These are phyloP conservation scores for Copsychus sechellarum DNA, from an alignment of 2,113 vertebrate species.

Conservation along the genomic window DNA sequence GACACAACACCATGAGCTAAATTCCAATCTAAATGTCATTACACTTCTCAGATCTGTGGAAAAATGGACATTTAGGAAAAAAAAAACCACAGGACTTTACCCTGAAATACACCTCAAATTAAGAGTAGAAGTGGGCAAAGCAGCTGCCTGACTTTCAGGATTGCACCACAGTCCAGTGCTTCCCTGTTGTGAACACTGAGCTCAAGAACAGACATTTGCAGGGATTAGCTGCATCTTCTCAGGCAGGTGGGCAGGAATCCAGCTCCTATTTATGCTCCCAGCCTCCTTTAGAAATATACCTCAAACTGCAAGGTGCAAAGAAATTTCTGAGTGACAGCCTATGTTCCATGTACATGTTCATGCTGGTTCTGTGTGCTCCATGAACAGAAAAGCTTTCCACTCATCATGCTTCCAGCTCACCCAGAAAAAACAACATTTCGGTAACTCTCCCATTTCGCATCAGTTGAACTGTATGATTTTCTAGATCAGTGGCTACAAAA, in stretches of 20 bases:
- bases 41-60: background rate
- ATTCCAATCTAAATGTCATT: background rate
- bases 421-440: background rate
- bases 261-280: background rate
- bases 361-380: background rate
- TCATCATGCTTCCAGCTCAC: background rate
- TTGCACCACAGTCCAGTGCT: background rate
- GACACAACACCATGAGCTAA: background rate
- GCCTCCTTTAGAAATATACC: background rate
- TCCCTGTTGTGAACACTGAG: background rate
- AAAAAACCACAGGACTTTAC: background rate
- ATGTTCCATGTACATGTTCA: background rate
- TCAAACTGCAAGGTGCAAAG: background rate
- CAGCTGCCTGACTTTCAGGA: background rate
- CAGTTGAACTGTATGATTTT: background rate
- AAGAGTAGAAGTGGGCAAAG: background rate
- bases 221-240: background rate
- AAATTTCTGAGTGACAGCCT: background rate
- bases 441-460: background rate
- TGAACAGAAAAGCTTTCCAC: background rate
- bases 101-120: background rate
- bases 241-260: background rate
- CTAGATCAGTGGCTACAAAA: background rate
- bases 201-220: background rate
- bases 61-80: background rate